Evolutionary conservation across 2,113 vertebrate species (phyloP).

Genomic region (Nannobrachium achirus): DNA sequence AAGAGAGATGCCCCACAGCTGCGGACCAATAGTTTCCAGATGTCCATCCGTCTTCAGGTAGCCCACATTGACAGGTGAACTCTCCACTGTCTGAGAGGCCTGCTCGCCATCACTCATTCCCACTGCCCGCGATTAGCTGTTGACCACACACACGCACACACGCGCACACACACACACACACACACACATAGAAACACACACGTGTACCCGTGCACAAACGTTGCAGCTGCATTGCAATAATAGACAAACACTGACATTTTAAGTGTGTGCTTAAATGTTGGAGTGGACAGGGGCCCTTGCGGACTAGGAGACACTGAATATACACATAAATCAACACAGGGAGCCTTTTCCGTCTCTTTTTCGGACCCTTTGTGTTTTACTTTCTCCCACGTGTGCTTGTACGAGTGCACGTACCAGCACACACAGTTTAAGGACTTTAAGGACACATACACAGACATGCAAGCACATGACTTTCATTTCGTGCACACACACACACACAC

Average conservation of each 20-base stretch:
- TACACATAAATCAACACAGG: conserved; percentile 47
- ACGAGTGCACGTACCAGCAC: background rate
- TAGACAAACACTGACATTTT: conserved; percentile 44
- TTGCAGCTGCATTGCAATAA: background rate
- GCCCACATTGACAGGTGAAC: conserved; percentile 72
- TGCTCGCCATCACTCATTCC: conserved; percentile 60
- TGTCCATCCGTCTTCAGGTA: conserved; percentile 75
- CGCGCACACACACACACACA: conserved; percentile 7
- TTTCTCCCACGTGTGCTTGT: background rate
- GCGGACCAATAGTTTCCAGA: conserved; percentile 71
- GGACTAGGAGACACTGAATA: conserved; percentile 48
- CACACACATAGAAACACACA: background rate
- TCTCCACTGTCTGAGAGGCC: conserved; percentile 68
- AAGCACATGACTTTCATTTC: background rate
- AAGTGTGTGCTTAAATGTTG: conserved; percentile 58
- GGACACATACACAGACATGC: background rate
- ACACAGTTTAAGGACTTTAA: background rate
- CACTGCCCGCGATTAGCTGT: conserved; percentile 48
- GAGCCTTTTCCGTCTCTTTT: background rate
- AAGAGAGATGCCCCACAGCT: conserved; percentile 48
- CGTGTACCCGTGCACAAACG: background rate
- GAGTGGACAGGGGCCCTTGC: conserved; percentile 56
- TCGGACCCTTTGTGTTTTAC: background rate
- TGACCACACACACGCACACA: conserved; percentile 32
- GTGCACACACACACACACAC: conserved; percentile 14